Conservation (phyloP, 2,888 invertebrate species). For the Galerucella nymphaeae region DNA sequence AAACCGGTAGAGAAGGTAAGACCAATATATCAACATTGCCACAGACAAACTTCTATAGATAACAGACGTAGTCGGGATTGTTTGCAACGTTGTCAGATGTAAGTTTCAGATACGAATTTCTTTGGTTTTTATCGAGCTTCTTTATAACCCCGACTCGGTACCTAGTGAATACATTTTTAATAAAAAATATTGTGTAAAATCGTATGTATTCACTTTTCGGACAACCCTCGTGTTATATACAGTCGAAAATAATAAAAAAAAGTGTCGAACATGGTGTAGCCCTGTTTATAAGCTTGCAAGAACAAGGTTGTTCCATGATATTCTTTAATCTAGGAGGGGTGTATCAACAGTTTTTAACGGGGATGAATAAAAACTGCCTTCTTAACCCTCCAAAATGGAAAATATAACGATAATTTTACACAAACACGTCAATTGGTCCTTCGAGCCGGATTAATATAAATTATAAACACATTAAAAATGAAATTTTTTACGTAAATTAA, state of each 20-base stretch:
- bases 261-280: neutral
- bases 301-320: slow-evolving; percentile 39
- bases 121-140: neutral
- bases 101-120: neutral
- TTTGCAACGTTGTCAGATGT: neutral
- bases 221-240: neutral
- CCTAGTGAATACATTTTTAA: no score
- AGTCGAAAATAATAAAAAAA: neutral
- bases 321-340: slow-evolving; percentile 36
- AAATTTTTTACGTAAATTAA: neutral
- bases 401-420: no score
- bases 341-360: slow-evolving; percentile 37
- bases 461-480: neutral
- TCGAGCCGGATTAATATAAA: neutral
- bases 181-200: no score
- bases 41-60: neutral
- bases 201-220: no score
- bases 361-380: slow-evolving; percentile 25
- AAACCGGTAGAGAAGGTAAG: neutral
- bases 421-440: no score
- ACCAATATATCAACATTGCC: neutral
- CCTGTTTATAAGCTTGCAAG: slow-evolving; percentile 27
- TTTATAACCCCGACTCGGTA: neutral
- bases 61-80: neutral
- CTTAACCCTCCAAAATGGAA: slow-evolving; percentile 36